Conservation (phyloP, 2,888 invertebrate genomes). For the Cryptus viduatorius region DNA sequence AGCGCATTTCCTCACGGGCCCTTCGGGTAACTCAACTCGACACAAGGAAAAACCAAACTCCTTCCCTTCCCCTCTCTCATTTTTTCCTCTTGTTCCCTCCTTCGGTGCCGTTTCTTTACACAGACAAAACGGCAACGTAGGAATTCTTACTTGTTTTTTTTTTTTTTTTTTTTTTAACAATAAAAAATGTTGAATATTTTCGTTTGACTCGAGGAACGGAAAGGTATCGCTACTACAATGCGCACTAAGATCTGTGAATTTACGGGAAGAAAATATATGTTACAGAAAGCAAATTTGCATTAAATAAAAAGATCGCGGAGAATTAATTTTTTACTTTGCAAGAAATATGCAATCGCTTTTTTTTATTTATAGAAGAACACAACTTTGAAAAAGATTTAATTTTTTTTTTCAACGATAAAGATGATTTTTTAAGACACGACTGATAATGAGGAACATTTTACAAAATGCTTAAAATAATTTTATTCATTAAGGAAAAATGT, state of each 20-base stretch:
- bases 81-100: slow-evolving; percentile 39
- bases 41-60: neutral
- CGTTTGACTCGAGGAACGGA: neutral
- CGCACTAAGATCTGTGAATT: neutral
- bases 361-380: too few relatives aligned
- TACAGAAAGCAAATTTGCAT: neutral
- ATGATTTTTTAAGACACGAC: too few relatives aligned
- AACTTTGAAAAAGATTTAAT: too few relatives aligned
- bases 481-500: too few relatives aligned
- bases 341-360: neutral
- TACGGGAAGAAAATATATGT: neutral
- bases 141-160: neutral
- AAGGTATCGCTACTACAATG: neutral
- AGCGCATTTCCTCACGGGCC: slow-evolving; percentile 64
- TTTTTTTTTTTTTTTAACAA: slow-evolving; percentile 2
- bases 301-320: neutral
- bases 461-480: too few relatives aligned
- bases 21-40: neutral
- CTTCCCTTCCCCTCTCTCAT: neutral
- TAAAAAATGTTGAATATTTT: neutral
- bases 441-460: too few relatives aligned
- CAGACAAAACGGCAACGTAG: slow-evolving; percentile 11
- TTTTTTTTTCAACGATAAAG: too few relatives aligned
- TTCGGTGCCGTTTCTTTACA: slow-evolving; percentile 26
- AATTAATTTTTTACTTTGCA: neutral